Base-by-base conservation (phyloP, 2,797 vertebrate genomes). In the Molothrus ater region DNA sequence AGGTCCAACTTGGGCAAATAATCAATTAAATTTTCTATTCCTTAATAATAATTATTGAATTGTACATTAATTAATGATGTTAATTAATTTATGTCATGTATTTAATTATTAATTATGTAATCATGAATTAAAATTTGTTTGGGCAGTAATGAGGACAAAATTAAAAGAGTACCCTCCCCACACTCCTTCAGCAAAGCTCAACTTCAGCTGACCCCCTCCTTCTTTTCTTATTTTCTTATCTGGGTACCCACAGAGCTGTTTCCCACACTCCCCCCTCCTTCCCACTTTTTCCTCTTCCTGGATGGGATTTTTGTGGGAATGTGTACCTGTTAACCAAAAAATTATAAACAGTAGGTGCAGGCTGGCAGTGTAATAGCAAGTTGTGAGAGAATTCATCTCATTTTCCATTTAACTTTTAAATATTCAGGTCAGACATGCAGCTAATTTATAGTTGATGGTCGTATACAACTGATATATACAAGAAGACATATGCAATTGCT, bases 161-260 rank as follows among this genome's bases (percentile, higher is more conserved):
- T 43, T 26, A 43, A 50, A 66, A 22, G 14, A 57, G 5, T 9
- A 32, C 26, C 32, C 50, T 57, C 26, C 9, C 26, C 26, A 36
- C 15, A 32, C 3, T 3, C 26, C 21, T 74, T 57, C 38, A 57
- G 36, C 26, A 48, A 65, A 9, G 31, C 20, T 66, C 31, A 57
- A 0, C 21, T 36, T 66, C 51, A 42, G 11, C 0, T n/a, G 25
- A 50, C 5, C 13, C 16, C 11, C 7, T 71, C 20, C 7, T 50
- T 29, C 26, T 40, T 48, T 20, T 34, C 15, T 70, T 48, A 7
- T 32, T 65, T 57, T 43, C 31, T 71, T 59, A 21, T 11, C 18
- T 38, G 50, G 29, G 11, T 50, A 16, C 47, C 47, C 53, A 65
- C 26, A 51, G 36, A 36, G 28, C 15, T 28, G 8, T 26, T 36